Evolutionary conservation across 2,113 vertebrate genomes (phyloP), one percentile per base, ranked within the genome.

Genomic region (Silurus meridionalis): DNA sequence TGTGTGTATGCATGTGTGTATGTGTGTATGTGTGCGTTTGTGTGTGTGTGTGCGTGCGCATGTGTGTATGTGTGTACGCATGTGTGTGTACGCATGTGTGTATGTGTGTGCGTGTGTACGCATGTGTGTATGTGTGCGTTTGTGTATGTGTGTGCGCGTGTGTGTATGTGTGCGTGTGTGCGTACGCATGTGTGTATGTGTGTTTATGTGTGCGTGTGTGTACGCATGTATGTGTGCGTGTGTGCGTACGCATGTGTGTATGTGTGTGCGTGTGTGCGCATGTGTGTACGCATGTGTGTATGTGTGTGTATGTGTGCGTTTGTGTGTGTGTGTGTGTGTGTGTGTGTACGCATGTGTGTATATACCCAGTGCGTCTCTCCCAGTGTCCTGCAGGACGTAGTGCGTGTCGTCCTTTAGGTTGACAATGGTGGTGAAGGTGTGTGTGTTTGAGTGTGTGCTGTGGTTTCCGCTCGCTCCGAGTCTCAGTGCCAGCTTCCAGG

Each of bases 391-490:
- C 88, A 99, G 93, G 86, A 99, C 92, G 69, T 99, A 97, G 88
- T 99, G 97, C n/a, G 95, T 94, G 89, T 99, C 98, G 83, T 99
- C 97, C 83, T 95, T 95, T 88, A 99, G 92, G 90, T 98, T 95
- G 90, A 99, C 95, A 52, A 99, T 99, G 67, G 97, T 85, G 19
- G 95, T 97, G 90, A 99, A 99, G 46, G 94, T 93, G 71, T 92
- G 92, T 5, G 60, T 46, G 66, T 58, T 25, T 13, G 53, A 9
- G 17, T 60, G 53, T 15, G 88, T 89, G 3, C 55, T 93, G 50
- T 86, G 52, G 63, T 94, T 90, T 85, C 88, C 91, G 0, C 92
- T 87, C 0, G 97, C 98, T 67, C 98, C 98, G 21, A 99, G 94
- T 90, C 97, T 94, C 89, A 95, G 94, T 0, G 97, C 97, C 21